Evolutionary conservation across 2,113 vertebrate species (phyloP), one percentile per base, ranked within the genome.

Genomic region (Tyto alba): DNA sequence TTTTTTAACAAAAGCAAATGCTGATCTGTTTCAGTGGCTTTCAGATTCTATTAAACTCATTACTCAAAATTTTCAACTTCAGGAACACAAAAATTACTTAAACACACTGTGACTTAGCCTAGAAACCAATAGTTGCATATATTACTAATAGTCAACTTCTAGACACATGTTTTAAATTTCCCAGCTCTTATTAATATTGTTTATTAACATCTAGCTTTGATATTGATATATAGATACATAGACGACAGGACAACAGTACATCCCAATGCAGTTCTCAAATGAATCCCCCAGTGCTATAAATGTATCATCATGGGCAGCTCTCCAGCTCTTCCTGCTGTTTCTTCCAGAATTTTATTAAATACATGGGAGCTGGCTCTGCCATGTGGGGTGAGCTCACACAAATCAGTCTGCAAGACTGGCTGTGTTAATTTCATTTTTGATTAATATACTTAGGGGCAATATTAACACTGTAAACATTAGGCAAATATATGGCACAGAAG

Each of bases 291-390:
- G 47, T 21, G 40, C 76, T 88, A 30, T 34, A 84, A 83, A 77
- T 20, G 76, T 30, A 90, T 84, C 67, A 80, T 29, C 75, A 45
- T 30, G 64, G 85, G 90, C 88, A 91, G 36, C 38, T 92, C 72
- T 95, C 90, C 83, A 95, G 32, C 55, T 86, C 56, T 88, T 89
- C 9, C 16, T 74, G 62, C 68, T 72, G 56, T 52, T 71, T 71
- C 72, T 92, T 75, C 75, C 78, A 91, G 79, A 66, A 59, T 74
- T 90, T 89, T 90, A 90, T 88, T 72, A 68, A 92, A 92, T 60
- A 16, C 56, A 84, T 38, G 29, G 55, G 79, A 93, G 67, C 57
- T 94, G 93, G 52, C 56, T 86, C 68, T 90, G 60, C 48, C 90
- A 81, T 3, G 3, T 43, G 79, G 68, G 38, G 55, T 77, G 88